Conservation (phyloP, 2,797 vertebrate genomes). For the Sorex maritimensis region DNA sequence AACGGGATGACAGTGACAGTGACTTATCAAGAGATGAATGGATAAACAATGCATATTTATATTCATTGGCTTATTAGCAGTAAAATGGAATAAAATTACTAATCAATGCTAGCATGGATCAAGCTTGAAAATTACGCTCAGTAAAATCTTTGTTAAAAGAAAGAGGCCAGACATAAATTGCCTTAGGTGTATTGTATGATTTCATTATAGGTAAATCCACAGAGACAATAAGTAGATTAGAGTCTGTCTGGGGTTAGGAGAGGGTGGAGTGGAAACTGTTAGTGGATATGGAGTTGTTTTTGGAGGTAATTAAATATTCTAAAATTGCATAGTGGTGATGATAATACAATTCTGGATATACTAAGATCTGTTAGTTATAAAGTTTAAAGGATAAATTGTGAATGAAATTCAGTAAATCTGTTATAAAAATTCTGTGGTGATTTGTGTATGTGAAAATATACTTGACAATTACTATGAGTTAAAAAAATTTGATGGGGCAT, state of each 20-base stretch:
- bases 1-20: too few relatives aligned
- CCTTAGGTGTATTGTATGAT: constrained; percentile 15
- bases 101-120: neutral
- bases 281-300: constrained; percentile 36
- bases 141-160: constrained; percentile 6
- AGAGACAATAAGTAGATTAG: constrained; percentile 33
- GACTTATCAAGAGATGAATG: neutral
- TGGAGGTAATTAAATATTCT: constrained; percentile 42
- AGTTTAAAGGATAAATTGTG: constrained; percentile 50
- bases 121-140: neutral
- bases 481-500: too few relatives aligned
- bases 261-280: neutral
- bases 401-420: constrained; percentile 54
- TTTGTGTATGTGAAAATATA: constrained; percentile 53
- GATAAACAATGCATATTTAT: constrained; percentile 37
- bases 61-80: constrained; percentile 38
- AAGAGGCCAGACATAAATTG: constrained; percentile 35
- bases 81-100: constrained; percentile 57
- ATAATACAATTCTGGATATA: neutral
- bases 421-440: constrained; percentile 10
- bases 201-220: constrained; percentile 48
- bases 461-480: neutral
- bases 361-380: constrained; percentile 1
- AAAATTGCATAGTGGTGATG: constrained; percentile 54
- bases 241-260: neutral